Evolutionary conservation across 2,797 vertebrate species (phyloP), one percentile per base, ranked within the genome.

Genomic region (Hypotaenidia philippensis): DNA sequence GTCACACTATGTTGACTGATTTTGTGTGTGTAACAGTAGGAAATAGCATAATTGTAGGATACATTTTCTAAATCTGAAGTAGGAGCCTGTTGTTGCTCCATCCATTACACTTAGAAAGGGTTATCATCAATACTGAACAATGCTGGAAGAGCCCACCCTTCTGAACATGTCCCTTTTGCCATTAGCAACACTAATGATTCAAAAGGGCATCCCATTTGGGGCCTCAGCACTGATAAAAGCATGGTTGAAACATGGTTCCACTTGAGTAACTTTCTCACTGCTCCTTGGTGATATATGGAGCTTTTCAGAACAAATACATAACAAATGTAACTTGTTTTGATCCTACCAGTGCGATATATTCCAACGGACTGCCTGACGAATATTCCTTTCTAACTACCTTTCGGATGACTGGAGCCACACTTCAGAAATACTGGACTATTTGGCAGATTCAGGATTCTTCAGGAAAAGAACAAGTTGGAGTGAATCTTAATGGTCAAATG

Each of bases 401-500:
- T 94, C 98, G 98, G 89, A 99, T 99, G 99, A 98, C 96, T 91
- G 98, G 98, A 86, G 97, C 95, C 84, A 98, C 98, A 6, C 92
- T 98, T 53, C 96, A 93, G 91, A 98, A 98, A 97, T 98, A 97
- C 74, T 99, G 99, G 99, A 99, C 97, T 95, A 98, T 99, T 83
- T 99, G 99, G 99, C 98, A 99, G 97, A 98, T 99, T 93, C 98
- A 98, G 88, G 98, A 99, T 80, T 96, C 98, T 74, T 98, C 97
- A 55, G 98, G 98, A 64, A 97, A 98, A 20, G 98, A 99, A 84
- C 98, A 99, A 98, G 98, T 99, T 68, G 98, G 98, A 16, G 96
- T 99, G 90, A 97, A 98, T 91, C 98, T 99, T 76, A 98, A 99
- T 6, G 98, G 99, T 29, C 98, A 98, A 94, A 96, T 98, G 26